These are phyloP conservation scores for Oenanthe melanoleuca DNA, from an alignment of 2,113 vertebrate genomes.

Conservation along the genomic window DNA sequence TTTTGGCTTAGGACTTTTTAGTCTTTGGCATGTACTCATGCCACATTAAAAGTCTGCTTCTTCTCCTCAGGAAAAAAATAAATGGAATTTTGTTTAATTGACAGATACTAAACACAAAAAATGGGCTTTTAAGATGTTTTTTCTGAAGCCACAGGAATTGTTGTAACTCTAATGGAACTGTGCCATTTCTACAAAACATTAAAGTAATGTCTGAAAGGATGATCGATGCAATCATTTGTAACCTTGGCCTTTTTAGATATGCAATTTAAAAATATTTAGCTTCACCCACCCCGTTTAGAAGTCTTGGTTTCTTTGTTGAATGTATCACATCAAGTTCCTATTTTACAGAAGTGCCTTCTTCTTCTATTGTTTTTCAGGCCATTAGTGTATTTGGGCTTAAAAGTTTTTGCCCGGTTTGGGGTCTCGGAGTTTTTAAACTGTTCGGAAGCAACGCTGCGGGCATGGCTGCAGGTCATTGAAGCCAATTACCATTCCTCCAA, in stretches of 20 bases:
- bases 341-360: not conserved
- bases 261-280: not conserved
- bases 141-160: not conserved
- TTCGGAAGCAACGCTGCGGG: conserved; percentile 85
- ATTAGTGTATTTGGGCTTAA: conserved; percentile 92
- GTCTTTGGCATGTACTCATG: not conserved
- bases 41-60: not conserved
- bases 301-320: not conserved
- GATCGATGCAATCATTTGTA: not conserved
- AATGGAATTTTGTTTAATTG: not conserved
- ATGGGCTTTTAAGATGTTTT: not conserved
- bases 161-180: not conserved
- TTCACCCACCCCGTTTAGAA: not conserved
- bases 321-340: not conserved
- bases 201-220: not conserved
- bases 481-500: conserved; percentile 94
- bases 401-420: conserved; percentile 89
- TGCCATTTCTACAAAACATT: not conserved
- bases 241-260: not conserved
- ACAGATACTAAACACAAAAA: not conserved
- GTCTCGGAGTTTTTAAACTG: conserved; percentile 92
- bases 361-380: conserved; percentile 77
- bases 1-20: not conserved
- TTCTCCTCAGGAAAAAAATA: not conserved
- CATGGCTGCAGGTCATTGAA: conserved; percentile 95